Percentiles rank a stretch among this genome's conserved stretches.
Evolutionary conservation across 1,140 invertebrate species (phyloP).

Genomic region (Galleria mellonella): DNA sequence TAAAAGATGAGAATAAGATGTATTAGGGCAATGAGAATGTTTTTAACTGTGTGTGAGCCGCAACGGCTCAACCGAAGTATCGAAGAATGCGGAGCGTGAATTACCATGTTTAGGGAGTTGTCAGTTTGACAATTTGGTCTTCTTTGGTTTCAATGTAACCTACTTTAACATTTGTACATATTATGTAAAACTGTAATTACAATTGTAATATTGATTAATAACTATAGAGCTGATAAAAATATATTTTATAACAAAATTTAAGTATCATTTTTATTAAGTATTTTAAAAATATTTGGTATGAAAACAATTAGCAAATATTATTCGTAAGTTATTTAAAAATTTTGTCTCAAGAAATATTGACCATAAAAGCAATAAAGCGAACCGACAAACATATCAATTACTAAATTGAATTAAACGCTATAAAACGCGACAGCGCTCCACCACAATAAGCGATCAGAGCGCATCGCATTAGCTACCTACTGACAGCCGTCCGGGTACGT

Average conservation of each 20-base stretch:
- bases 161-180: no score
- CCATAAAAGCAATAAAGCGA: conserved; percentile 37
- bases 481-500: conserved; percentile 54
- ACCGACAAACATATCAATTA: conserved; percentile 69
- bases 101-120: conserved; percentile 67
- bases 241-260: no score
- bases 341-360: conserved; percentile 14
- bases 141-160: conserved; percentile 35
- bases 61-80: conserved; percentile 58
- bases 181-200: conserved; percentile 1
- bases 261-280: no score
- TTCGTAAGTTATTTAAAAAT: conserved; percentile 4
- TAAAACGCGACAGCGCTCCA: conserved; percentile 45
- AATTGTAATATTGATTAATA: no score
- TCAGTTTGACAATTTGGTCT: conserved; percentile 67
- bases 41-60: conserved; percentile 45
- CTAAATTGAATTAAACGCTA: conserved; percentile 72
- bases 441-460: conserved; percentile 64
- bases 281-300: no score
- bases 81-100: conserved; percentile 70
- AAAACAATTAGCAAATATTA: not conserved
- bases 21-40: conserved; percentile 50
- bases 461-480: conserved; percentile 70
- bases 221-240: no score
- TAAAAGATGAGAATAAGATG: conserved; percentile 7